Percentiles rank a stretch among this genome's conserved stretches.
Conservation (phyloP, 2,797 vertebrate genomes). For the Halcyon leucocephala region DNA sequence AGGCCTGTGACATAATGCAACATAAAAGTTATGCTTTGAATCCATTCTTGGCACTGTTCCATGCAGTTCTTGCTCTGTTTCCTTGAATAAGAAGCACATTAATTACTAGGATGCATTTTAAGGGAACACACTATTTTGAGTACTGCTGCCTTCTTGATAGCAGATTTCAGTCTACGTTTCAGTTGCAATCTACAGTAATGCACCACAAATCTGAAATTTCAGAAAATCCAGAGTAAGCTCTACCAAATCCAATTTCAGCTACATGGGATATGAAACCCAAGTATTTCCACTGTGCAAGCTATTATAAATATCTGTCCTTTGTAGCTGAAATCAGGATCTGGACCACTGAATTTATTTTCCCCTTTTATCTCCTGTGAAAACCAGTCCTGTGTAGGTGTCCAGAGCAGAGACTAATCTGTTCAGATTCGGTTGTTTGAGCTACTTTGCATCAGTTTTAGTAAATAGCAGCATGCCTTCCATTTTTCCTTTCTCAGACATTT, state of each 20-base stretch:
- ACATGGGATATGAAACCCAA: neutral
- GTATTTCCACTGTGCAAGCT: neutral
- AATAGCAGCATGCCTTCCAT: neutral
- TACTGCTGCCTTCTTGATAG: neutral
- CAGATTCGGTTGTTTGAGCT: conserved; percentile 45
- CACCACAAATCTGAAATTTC: neutral
- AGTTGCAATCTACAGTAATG: neutral
- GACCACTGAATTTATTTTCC: conserved; percentile 47
- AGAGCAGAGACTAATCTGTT: neutral
- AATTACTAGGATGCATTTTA: conserved; percentile 28
- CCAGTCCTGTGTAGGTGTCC: conserved; percentile 7
- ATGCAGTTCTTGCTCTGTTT: neutral
- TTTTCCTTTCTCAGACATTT: conserved; percentile 37
- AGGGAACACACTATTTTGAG: neutral
- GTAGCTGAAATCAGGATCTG: conserved; percentile 23
- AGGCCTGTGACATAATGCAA: neutral
- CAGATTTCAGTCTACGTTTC: neutral
- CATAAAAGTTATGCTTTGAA: conserved; percentile 18
- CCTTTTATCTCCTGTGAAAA: conserved; percentile 9
- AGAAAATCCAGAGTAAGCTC: neutral
- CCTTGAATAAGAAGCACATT: conserved; percentile 5
- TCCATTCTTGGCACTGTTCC: conserved; percentile 24
- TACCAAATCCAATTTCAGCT: neutral
- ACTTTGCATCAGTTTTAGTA: conserved; percentile 67
- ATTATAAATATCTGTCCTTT: neutral